A percentile compares a stretch with the other conserved stretches of the same genome.
phyloP scores from a whole-genome alignment of 2,113 vertebrate genomes.

The Todiramphus chloris region DNA sequence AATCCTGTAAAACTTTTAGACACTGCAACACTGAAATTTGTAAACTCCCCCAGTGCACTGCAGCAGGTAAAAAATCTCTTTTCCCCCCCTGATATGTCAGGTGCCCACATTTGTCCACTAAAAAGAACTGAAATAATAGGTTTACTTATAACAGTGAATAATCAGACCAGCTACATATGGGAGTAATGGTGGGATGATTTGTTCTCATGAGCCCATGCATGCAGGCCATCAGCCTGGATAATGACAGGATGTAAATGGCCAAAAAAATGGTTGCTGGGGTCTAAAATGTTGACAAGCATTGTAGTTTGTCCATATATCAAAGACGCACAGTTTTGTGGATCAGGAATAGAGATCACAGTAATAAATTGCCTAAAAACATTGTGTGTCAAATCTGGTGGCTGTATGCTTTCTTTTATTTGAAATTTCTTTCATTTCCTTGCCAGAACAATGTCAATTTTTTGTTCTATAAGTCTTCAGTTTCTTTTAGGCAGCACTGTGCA shows the following conservation, averaged over 20 bases:
- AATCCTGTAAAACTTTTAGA: neutral
- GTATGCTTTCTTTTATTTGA: neutral
- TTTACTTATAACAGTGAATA: neutral
- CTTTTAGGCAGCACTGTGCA: neutral
- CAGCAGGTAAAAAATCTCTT: neutral
- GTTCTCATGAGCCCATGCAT: neutral
- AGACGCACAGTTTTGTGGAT: neutral
- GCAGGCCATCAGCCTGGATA: neutral
- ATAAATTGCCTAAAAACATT: neutral
- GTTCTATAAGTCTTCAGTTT: neutral
- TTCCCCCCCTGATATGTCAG: accelerated
- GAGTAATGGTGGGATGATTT: accelerated
- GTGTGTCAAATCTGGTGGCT: neutral
- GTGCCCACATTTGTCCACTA: neutral
- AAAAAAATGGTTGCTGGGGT: neutral
- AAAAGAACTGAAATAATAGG: neutral
- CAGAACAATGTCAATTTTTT: neutral
- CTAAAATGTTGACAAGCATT: neutral
- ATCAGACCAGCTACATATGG: neutral
- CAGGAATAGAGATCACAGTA: neutral
- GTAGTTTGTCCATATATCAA: neutral
- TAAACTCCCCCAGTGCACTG: neutral
- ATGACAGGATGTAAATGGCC: accelerated
- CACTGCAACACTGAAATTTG: neutral
- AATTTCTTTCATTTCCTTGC: neutral